A percentile compares a stretch with the other conserved stretches of the same genome.
Conservation (phyloP, 1,140 invertebrate species). For the Trypoxylus dichotomus region DNA sequence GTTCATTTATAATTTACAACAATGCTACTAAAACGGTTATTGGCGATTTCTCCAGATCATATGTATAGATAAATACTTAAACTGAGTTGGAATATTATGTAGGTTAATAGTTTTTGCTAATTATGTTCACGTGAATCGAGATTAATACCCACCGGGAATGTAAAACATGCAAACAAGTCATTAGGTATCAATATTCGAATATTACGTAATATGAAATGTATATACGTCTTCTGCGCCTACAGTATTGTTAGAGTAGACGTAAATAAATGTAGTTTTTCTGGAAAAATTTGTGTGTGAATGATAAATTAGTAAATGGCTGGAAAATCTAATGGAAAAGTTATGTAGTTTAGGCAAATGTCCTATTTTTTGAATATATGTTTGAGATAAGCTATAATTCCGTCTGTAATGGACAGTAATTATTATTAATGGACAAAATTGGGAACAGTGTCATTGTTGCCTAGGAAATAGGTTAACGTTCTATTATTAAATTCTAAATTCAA, state of each 20-base stretch:
- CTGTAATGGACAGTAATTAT: too few relatives aligned
- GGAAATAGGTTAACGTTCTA: too few relatives aligned
- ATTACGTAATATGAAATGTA: neutral
- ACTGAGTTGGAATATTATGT: neutral
- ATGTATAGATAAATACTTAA: neutral
- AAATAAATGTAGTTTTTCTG: neutral
- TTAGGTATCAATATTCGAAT: neutral
- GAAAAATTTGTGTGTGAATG: neutral
- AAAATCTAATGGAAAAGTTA: neutral
- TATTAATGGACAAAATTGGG: too few relatives aligned
- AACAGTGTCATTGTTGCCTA: neutral
- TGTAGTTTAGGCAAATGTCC: too few relatives aligned
- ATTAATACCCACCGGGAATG: neutral
- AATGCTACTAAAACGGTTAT: neutral
- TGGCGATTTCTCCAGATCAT: neutral
- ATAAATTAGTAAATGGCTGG: neutral
- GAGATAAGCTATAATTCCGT: too few relatives aligned
- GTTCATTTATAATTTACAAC: neutral
- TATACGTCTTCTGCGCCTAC: neutral
- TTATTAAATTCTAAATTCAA: too few relatives aligned
- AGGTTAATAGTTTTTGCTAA: conserved; percentile 8
- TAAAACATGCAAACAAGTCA: neutral
- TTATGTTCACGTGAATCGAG: neutral
- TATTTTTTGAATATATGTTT: too few relatives aligned
- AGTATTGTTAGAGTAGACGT: neutral